phyloP scores from a whole-genome alignment of 2,797 vertebrate genomes.

The Pipistrellus kuhlii region DNA sequence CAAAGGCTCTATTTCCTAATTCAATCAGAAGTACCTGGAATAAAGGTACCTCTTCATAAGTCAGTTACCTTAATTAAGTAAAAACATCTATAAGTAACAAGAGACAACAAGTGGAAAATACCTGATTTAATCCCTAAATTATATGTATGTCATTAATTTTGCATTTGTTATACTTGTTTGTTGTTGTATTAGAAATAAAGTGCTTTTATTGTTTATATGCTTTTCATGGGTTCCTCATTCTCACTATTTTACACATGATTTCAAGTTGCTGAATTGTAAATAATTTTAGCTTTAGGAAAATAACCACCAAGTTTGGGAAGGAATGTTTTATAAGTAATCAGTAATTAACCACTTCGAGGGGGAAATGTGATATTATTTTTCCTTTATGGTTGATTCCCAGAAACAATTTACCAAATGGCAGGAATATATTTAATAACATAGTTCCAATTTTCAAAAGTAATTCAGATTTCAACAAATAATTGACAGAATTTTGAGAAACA shows the following conservation, averaged over 20 bases:
- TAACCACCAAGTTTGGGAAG: neutral
- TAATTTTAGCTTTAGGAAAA: slow-evolving; percentile 1
- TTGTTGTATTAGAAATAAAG: neutral
- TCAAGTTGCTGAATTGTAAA: neutral
- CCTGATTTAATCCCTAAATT: neutral
- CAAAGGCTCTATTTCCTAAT: neutral
- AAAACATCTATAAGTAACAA: neutral
- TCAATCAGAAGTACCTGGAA: neutral
- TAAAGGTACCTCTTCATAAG: neutral
- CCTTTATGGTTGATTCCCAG: neutral
- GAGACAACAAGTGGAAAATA: neutral
- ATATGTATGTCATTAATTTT: neutral
- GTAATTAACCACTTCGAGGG: neutral
- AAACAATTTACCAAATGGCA: neutral
- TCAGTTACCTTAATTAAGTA: neutral
- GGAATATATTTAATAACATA: neutral
- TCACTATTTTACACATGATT: neutral
- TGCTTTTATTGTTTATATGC: neutral
- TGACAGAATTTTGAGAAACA: slow-evolving; percentile 27
- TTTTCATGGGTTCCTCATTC: neutral
- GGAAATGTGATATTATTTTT: neutral
- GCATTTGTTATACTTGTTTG: neutral
- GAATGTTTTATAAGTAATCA: slow-evolving; percentile 12
- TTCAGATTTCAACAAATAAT: neutral
- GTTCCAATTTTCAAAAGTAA: slow-evolving; percentile 12